Base-by-base conservation (phyloP, 1,140 invertebrate genomes). In the Euwallacea fornicatus region DNA sequence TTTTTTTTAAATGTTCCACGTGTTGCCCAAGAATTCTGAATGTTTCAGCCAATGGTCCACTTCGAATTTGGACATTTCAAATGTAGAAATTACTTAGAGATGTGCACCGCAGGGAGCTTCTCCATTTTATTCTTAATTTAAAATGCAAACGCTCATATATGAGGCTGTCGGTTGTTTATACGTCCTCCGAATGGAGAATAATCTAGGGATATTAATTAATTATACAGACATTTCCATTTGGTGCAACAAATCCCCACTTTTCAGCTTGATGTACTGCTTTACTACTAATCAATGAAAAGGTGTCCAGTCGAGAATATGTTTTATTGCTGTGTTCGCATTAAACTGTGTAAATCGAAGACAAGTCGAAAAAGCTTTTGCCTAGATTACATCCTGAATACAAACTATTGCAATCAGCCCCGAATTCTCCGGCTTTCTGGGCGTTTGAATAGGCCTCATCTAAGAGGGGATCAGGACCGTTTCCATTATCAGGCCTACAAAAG, bases 331-430 rank as follows among this genome's bases (percentile, higher is more conserved):
- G n/a, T 41, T 64, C 10, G 3, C 54, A 9, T 33, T 9, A 33
- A 33, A 33, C 1, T 4, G 21, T 55, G 9, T 67, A 41, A 21
- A 69, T 69, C 11, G 69, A 55, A 70, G 86, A 83, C 2, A 84
- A 69, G 68, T 86, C 83, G 70, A 87, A 77, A 3, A 87, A 60
- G 0, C 83, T 83, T 6, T 84, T 78, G 15, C 82, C 83, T 64
- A 83, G 77, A 9, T 83, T 82, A 74, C 86, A 87, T 7, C 79
- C 78, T 15, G 76, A 76, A 77, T 85, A 87, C 8, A 85, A 75
- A 11, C 79, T 81, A 7, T 76, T 75, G 75, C 86, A 87, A 73
- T 85, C 80, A 66, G 85, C 85, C 79, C 85, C 85, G 76, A 83
- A 84, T 58, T 84, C 76, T 13, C 86, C 86, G 13, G 85, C 85